phyloP scores from a whole-genome alignment of 2,113 vertebrate genomes.

The Melanerpes formicivorus region DNA sequence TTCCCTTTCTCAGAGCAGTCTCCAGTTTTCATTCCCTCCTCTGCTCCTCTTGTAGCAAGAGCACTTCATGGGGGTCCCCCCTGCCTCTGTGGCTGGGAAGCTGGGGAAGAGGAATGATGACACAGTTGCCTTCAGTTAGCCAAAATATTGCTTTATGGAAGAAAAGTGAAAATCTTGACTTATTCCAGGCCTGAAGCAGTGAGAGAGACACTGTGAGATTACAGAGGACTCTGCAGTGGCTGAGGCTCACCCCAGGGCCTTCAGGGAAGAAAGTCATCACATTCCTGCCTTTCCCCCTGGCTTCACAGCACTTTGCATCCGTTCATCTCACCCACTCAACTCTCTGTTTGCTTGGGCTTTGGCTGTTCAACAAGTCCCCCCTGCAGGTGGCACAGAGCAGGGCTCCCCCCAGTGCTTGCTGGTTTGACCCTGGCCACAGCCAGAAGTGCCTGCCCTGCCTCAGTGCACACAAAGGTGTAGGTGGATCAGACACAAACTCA shows the following conservation, averaged over 20 bases:
- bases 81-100: neutral
- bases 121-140: slow-evolving; percentile 37
- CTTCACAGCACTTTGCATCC: slow-evolving; percentile 4
- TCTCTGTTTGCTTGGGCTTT: slow-evolving; percentile 21
- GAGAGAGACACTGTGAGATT: neutral
- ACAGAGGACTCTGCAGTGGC: neutral
- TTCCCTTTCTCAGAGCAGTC: neutral
- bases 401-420: neutral
- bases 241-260: neutral
- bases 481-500: neutral
- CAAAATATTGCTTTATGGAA: slow-evolving; percentile 67
- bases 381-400: neutral
- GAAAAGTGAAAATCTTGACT: slow-evolving; percentile 29
- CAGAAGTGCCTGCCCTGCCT: neutral
- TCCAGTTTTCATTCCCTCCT: neutral
- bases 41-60: neutral
- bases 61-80: neutral
- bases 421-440: neutral
- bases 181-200: slow-evolving; percentile 39
- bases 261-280: slow-evolving; percentile 22
- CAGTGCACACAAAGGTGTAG: neutral
- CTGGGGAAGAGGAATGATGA: slow-evolving; percentile 30
- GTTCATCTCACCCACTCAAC: neutral
- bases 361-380: neutral
- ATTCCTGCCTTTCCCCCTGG: neutral